Percentiles rank a stretch among this genome's conserved stretches.
Evolutionary conservation across 2,888 invertebrate species (phyloP).

Genomic region (Plusia festucae): DNA sequence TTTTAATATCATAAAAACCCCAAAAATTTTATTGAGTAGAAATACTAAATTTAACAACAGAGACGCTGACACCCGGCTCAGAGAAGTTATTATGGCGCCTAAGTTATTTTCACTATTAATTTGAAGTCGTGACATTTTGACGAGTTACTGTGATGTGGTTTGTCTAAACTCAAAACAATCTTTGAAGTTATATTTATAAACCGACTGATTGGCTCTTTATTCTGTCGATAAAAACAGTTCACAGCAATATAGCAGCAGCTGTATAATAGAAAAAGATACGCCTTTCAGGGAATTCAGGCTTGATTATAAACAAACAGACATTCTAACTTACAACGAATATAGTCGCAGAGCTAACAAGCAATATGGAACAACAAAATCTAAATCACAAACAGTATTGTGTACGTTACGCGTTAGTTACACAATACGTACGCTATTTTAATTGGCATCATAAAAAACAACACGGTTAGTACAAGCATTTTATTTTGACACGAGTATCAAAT

Average conservation of each 20-base stretch:
- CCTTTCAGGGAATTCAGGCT: constrained; percentile 3
- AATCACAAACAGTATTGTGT: constrained; percentile 38
- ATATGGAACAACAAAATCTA: constrained; percentile 25
- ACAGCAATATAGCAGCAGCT: too few relatives aligned
- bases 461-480: constrained; percentile 58
- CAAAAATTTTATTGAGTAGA: too few relatives aligned
- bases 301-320: constrained; percentile 1
- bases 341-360: constrained; percentile 11
- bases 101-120: too few relatives aligned
- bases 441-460: constrained; percentile 54
- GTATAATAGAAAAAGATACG: neutral
- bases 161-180: neutral
- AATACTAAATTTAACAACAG: too few relatives aligned
- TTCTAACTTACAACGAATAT: neutral
- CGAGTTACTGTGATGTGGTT: too few relatives aligned
- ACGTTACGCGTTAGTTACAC: constrained; percentile 34
- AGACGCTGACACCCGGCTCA: too few relatives aligned
- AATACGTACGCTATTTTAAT: constrained; percentile 47
- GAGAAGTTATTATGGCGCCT: too few relatives aligned
- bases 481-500: constrained; percentile 63
- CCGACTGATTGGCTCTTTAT: neutral
- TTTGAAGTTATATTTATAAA: neutral
- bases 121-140: too few relatives aligned
- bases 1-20: too few relatives aligned
- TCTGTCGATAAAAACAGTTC: neutral